Percentiles rank a stretch among this genome's conserved stretches.
phyloP scores from a whole-genome alignment of 1,140 invertebrate species.

The Calliopsis andreniformis region DNA sequence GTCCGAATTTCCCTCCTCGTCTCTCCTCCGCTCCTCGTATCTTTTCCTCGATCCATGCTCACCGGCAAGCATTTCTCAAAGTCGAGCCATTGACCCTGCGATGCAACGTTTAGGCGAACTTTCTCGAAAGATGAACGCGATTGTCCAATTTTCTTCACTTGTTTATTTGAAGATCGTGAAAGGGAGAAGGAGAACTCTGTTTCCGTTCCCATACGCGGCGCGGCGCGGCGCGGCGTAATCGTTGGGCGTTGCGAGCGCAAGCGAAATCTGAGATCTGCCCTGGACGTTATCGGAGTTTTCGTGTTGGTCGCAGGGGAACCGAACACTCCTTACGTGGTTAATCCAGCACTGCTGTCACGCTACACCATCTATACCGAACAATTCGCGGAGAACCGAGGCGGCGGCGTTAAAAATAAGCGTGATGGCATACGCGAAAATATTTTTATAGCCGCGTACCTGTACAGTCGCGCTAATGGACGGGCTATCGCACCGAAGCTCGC shows the following conservation, averaged over 20 bases:
- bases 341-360: conserved; percentile 6
- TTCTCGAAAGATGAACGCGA: neutral
- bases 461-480: neutral
- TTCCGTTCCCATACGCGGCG: too few relatives aligned
- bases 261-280: conserved; percentile 56
- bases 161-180: too few relatives aligned
- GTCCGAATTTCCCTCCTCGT: neutral
- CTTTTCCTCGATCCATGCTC: neutral
- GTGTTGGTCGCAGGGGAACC: conserved; percentile 34
- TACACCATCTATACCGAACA: neutral
- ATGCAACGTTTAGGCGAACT: neutral
- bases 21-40: neutral
- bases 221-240: too few relatives aligned
- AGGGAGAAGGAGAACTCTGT: too few relatives aligned
- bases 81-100: neutral
- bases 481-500: neutral
- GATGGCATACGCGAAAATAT: conserved; percentile 28
- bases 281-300: conserved; percentile 34
- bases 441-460: neutral
- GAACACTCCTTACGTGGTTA: conserved; percentile 46
- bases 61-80: neutral
- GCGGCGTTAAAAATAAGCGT: conserved; percentile 42
- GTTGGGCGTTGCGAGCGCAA: too few relatives aligned
- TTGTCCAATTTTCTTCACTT: too few relatives aligned
- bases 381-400: conserved; percentile 4